These are phyloP conservation scores for Agelastica alni DNA, from an alignment of 2,888 invertebrate species.

Conservation along the genomic window DNA sequence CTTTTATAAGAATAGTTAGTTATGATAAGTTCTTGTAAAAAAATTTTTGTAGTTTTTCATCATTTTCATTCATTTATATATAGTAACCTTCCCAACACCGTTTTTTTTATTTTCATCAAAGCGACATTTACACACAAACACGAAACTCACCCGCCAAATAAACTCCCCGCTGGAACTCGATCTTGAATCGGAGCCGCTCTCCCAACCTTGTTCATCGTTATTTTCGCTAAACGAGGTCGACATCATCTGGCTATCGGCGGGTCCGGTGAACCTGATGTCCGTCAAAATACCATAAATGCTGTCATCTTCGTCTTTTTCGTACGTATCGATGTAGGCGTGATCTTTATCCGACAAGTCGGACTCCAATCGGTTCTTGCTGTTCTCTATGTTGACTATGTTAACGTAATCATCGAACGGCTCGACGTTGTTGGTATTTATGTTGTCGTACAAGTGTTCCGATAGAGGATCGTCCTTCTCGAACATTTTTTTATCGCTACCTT, in stretches of 20 bases:
- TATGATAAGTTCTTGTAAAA: no score
- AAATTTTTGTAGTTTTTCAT: no score
- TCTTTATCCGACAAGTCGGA: slow-evolving; percentile 53
- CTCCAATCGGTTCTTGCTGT: slow-evolving; percentile 39
- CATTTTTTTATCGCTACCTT: no score
- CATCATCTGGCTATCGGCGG: slow-evolving; percentile 54
- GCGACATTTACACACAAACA: no score
- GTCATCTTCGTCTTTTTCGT: slow-evolving; percentile 37
- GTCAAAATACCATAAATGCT: slow-evolving; percentile 52
- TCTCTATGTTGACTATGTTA: slow-evolving; percentile 44
- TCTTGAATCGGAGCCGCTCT: slow-evolving; percentile 70
- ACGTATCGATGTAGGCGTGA: slow-evolving; percentile 51
- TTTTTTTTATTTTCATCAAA: no score
- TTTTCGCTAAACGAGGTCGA: slow-evolving; percentile 59
- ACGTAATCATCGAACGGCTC: slow-evolving; percentile 46
- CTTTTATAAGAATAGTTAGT: no score
- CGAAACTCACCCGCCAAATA: slow-evolving; percentile 72
- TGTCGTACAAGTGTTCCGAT: slow-evolving; percentile 12
- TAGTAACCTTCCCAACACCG: no score
- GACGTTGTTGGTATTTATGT: slow-evolving; percentile 1
- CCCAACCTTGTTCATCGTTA: slow-evolving; percentile 69
- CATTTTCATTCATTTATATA: no score
- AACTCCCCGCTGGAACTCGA: slow-evolving; percentile 79
- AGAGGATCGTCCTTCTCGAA: not conserved
- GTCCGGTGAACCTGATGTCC: slow-evolving; percentile 56